Base-by-base conservation (phyloP, 2,888 invertebrate species). In the Reticulitermes lucifugus region DNA sequence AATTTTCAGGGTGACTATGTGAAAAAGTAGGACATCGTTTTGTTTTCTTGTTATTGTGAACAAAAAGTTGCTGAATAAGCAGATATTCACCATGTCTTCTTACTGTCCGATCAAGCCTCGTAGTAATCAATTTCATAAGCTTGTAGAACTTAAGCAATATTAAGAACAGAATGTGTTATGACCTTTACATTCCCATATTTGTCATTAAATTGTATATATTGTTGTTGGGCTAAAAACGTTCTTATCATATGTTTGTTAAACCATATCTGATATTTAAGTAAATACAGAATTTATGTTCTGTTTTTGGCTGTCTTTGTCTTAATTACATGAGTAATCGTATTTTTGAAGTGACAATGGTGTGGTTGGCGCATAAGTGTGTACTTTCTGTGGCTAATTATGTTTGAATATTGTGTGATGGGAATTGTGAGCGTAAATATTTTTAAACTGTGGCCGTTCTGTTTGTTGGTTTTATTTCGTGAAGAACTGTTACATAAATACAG, bases 201-300 rank as follows among this genome's bases (percentile, higher is more conserved):
- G 65, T 65, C n/a, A n/a, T 65, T 65, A 65, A 65, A 22, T 65
- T 65, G 65, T 65, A 65, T 65, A 65, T 65, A 65, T 65, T 65
- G 65, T 65, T 65, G n/a, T n/a, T 65, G 12, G 22, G 22, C n/a
- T 65, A 65, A 65, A 10, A 22, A 65, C n/a, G 10, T 12, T 59
- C 65, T n/a, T 10, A 65, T 65, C n/a, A 65, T 65, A 65, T n/a
- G n/a, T 65, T 65, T 65, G 65, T 9, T 65, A 65, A 65, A 65
- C 25, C 65, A 65, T 65, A 3, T 65, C 3, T n/a, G n/a, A 65
- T 10, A 12, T 65, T 65, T 65, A 65, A 65, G 65, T 65, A 25
- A n/a, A 65, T n/a, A 65, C n/a, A 65, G n/a, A 7, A 65, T n/a
- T 65, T 65, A 22, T n/a, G 5, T 65, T n/a, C n/a, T n/a, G n/a